phyloP scores from a whole-genome alignment of 2,113 vertebrate genomes.

The Ifrita kowaldi region DNA sequence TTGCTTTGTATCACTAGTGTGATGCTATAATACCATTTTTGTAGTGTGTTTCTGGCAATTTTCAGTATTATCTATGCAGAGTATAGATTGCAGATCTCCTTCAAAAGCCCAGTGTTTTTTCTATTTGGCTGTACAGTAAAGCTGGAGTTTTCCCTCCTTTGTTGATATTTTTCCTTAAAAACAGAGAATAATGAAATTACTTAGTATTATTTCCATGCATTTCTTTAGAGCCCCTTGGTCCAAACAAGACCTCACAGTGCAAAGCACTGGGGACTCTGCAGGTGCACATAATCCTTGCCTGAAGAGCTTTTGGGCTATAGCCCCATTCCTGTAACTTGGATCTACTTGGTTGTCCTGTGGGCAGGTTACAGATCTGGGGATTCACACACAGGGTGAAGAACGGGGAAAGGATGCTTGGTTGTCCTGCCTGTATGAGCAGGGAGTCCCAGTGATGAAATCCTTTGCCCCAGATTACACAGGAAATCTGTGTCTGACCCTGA shows the following conservation, averaged over 20 bases:
- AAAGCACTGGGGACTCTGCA: not conserved
- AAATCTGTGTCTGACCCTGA: not conserved
- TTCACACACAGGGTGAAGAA: not conserved
- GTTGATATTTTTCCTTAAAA: not conserved
- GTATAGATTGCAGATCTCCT: not conserved
- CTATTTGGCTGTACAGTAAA: not conserved
- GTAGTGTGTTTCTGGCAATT: not conserved
- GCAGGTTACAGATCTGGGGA: not conserved
- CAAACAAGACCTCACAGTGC: not conserved
- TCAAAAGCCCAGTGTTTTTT: not conserved
- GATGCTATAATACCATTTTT: not conserved
- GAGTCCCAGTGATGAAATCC: not conserved
- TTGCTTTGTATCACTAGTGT: not conserved
- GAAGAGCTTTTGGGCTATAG: conserved; percentile 21
- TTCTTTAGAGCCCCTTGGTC: not conserved
- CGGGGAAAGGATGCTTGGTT: not conserved
- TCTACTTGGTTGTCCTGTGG: not conserved
- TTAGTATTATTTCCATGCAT: not conserved
- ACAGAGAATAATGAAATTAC: not conserved
- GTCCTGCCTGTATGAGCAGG: not conserved
- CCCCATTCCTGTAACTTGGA: not conserved
- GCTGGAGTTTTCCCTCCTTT: not conserved
- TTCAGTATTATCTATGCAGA: not conserved
- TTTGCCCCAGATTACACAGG: not conserved
- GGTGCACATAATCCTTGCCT: not conserved